Percentiles rank a stretch among this genome's conserved stretches.
phyloP scores from a whole-genome alignment of 2,888 invertebrate species.

The Yponomeuta evonymella region DNA sequence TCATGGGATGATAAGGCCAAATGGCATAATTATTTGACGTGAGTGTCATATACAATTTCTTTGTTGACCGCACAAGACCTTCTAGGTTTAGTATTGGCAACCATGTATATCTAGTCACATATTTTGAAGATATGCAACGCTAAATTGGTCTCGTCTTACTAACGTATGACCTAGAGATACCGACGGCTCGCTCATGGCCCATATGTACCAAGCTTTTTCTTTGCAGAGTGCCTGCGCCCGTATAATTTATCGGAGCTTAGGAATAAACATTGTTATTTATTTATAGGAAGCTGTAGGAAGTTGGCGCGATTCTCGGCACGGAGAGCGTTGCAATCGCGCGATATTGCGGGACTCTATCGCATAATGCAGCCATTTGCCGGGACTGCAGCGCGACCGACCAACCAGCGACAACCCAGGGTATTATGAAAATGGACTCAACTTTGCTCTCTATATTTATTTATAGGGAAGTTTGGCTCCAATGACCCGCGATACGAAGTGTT shows the following conservation, averaged over 20 bases:
- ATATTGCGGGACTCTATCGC: constrained; percentile 4
- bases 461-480: not conserved
- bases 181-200: not conserved
- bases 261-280: constrained; percentile 7
- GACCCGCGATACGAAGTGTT: not conserved
- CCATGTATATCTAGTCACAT: no score
- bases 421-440: constrained; percentile 1
- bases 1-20: no score
- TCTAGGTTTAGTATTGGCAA: no score
- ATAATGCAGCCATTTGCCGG: constrained; percentile 6
- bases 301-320: constrained; percentile 4
- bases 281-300: not conserved
- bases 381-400: not conserved
- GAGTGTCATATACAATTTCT: no score
- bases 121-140: no score
- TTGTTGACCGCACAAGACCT: no score
- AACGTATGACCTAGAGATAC: no score
- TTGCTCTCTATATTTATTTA: not conserved
- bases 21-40: no score
- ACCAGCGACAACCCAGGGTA: not conserved
- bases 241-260: constrained; percentile 6
- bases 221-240: not conserved
- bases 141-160: no score
- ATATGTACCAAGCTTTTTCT: not conserved
- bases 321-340: constrained; percentile 2